Base-by-base conservation (phyloP, 2,797 vertebrate species). In the Hydrolagus colliei region DNA sequence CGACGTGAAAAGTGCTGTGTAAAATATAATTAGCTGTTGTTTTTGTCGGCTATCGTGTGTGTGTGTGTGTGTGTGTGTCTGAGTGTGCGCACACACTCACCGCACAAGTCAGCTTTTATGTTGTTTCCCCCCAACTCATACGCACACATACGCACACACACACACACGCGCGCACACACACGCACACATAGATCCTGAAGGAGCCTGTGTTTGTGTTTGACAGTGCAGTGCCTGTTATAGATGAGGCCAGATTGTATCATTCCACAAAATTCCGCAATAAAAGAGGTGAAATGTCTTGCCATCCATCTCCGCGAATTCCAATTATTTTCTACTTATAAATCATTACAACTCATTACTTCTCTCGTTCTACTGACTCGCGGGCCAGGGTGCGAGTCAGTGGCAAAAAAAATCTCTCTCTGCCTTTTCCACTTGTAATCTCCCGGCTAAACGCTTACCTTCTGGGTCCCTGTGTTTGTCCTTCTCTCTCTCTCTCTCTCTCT, bases 261-360 rank as follows among this genome's bases (percentile, higher is more conserved):
- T 84, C 79, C 9, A 84, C 32, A 27, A 84, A 84, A 84, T 68
- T 84, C 79, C 68, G 79, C 79, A 84, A 84, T 84, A 84, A 84
- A 84, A 84, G 79, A 84, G 79, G 79, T 41, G 79, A 84, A 84
- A 84, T 84, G 79, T 84, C 79, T 63, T 68, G 41, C 79, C 79
- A 84, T 84, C 79, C 79, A 84, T 84, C 79, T 84, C 79, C 65
- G 41, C 32, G 79, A 84, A 84, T 63, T 84, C 79, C 79, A 84
- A 84, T 84, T 84, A 84, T 84, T 84, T 84, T 84, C 79, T 67
- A 84, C 79, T 84, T 84, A 84, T 84, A 84, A 84, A 84, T 84
- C 79, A 84, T 84, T 84, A 71, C 79, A 84, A 84, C 79, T 84
- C 79, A 84, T 84, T 84, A 84, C 79, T 84, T 65, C 79, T 65